Evolutionary conservation across 2,888 invertebrate species (phyloP).

Genomic region (Synergus umbraculus): DNA sequence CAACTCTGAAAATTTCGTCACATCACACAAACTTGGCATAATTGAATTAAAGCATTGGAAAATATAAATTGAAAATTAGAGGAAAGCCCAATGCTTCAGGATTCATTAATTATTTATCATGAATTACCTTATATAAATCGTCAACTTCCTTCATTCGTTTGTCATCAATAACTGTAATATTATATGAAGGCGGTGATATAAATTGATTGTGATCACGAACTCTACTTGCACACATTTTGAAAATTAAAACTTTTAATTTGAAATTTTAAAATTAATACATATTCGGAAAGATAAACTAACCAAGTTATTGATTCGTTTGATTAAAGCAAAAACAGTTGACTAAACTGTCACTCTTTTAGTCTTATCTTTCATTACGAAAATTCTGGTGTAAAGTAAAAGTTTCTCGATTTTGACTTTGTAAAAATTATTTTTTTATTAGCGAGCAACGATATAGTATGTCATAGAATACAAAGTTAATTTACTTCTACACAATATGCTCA

Average conservation of each 20-base stretch:
- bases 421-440: background rate
- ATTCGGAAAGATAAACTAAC: background rate
- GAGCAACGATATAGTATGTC: background rate
- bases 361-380: too few relatives aligned
- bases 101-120: background rate
- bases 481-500: background rate
- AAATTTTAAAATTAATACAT: background rate
- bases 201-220: slow-evolving; percentile 2
- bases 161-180: background rate
- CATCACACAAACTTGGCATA: background rate
- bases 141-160: background rate
- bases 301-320: background rate
- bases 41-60: background rate
- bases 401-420: background rate
- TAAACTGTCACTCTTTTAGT: background rate
- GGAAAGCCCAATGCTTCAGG: background rate
- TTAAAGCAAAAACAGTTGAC: background rate
- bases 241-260: background rate
- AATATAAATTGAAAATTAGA: background rate
- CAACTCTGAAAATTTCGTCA: background rate
- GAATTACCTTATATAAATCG: background rate
- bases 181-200: background rate
- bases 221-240: background rate
- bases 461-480: background rate
- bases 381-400: background rate